Conservation (phyloP, 2,888 invertebrate genomes). For the Micropterix aruncella region DNA sequence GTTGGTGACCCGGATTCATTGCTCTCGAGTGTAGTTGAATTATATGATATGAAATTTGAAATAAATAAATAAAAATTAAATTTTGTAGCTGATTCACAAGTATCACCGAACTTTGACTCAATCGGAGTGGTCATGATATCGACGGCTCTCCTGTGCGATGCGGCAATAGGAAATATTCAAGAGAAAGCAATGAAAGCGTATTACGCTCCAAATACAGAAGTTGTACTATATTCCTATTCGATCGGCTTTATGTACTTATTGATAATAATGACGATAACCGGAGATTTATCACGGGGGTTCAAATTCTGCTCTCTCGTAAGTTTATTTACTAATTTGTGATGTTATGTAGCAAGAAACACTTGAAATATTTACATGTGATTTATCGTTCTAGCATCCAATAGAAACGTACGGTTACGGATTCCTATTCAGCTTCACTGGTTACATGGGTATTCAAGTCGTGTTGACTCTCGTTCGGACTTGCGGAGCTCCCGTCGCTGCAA, state of each 20-base stretch:
- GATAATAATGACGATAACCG: slow-evolving; percentile 53
- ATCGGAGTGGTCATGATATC: slow-evolving; percentile 64
- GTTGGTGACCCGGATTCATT: too few relatives aligned
- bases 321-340: slow-evolving; percentile 2
- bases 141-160: slow-evolving; percentile 83
- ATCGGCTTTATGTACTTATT: slow-evolving; percentile 77
- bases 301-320: slow-evolving; percentile 63
- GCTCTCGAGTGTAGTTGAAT: too few relatives aligned
- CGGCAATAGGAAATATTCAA: slow-evolving; percentile 92
- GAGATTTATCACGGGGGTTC: slow-evolving; percentile 61
- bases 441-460: slow-evolving; percentile 87
- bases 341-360: neutral
- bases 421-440: slow-evolving; percentile 79
- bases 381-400: slow-evolving; percentile 44
- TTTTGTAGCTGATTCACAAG: slow-evolving; percentile 55
- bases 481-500: slow-evolving; percentile 88
- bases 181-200: slow-evolving; percentile 85
- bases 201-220: slow-evolving; percentile 77
- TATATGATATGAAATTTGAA: too few relatives aligned
- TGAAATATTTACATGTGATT: slow-evolving; percentile 13
- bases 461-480: slow-evolving; percentile 76
- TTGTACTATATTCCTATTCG: slow-evolving; percentile 84
- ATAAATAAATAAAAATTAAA: too few relatives aligned
- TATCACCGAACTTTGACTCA: slow-evolving; percentile 59
- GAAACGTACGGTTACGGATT: slow-evolving; percentile 76